Percentiles rank a stretch among this genome's conserved stretches.
Evolutionary conservation across 2,888 invertebrate genomes (phyloP).

Genomic region (Eupithecia subumbrata): DNA sequence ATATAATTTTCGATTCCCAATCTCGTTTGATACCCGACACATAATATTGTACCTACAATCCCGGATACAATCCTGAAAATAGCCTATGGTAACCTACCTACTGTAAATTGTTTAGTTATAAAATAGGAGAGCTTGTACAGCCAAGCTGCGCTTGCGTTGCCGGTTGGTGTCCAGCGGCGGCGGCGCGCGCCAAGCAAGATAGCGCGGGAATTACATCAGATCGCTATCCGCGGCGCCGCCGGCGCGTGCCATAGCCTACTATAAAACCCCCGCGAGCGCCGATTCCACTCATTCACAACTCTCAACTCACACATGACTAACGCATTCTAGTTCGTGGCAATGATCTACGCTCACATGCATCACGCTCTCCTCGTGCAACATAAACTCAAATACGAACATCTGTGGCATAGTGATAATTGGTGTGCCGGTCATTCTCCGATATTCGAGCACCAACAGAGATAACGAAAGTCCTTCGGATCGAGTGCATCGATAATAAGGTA

Average conservation of each 20-base stretch:
- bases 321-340: constrained; percentile 78
- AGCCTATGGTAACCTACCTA: not conserved
- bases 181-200: constrained; percentile 65
- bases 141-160: not conserved
- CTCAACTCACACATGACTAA: constrained; percentile 72
- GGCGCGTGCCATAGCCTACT: constrained; percentile 62
- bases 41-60: not conserved
- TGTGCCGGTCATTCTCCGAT: constrained; percentile 78
- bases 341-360: constrained; percentile 80
- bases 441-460: constrained; percentile 79
- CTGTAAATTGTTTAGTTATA: not conserved
- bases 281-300: constrained; percentile 70
- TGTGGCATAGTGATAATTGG: constrained; percentile 82
- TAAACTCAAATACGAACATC: constrained; percentile 74
- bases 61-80: not conserved
- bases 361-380: constrained; percentile 65
- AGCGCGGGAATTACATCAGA: constrained; percentile 72
- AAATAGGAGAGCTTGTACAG: not conserved
- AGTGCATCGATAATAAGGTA: constrained; percentile 74
- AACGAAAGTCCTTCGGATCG: constrained; percentile 62
- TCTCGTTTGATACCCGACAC: no score
- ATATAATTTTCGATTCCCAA: not conserved
- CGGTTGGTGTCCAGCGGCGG: constrained; percentile 32
- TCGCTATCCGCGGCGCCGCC: constrained; percentile 42
- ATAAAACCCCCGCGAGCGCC: constrained; percentile 60